Evolutionary conservation across 2,113 vertebrate genomes (phyloP).

Genomic region (Pelobates fuscus): DNA sequence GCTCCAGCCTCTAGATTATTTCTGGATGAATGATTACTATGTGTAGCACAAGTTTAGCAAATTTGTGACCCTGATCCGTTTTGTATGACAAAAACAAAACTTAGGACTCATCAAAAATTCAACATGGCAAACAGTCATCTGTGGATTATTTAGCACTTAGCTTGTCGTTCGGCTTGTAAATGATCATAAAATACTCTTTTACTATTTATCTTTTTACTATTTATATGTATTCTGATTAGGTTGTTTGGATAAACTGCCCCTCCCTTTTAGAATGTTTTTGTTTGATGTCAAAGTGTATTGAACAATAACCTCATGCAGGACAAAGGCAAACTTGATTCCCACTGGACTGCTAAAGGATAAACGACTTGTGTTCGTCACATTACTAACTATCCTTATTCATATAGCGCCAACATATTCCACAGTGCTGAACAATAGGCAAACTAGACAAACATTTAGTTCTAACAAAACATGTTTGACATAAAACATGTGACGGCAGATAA

Average conservation of each 20-base stretch:
- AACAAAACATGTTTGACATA: too few relatives aligned
- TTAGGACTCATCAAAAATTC: too few relatives aligned
- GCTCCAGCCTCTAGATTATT: constrained; percentile 11
- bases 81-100: too few relatives aligned
- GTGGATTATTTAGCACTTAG: not conserved
- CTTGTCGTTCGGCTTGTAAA: constrained; percentile 20
- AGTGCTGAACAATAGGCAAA: not conserved
- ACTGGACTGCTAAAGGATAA: constrained; percentile 5
- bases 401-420: not conserved
- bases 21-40: not conserved
- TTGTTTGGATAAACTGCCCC: constrained; percentile 43
- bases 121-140: not conserved
- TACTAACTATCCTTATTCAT: not conserved
- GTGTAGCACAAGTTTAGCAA: not conserved
- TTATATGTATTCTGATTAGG: constrained; percentile 44
- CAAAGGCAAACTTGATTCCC: constrained; percentile 10
- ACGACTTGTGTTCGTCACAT: not conserved
- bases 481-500: too few relatives aligned
- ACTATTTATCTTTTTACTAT: constrained; percentile 35
- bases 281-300: not conserved
- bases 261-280: constrained; percentile 19
- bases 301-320: not conserved
- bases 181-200: constrained; percentile 17
- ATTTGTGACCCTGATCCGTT: not conserved
- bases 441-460: too few relatives aligned